Conservation (phyloP, 2,113 vertebrate species). For the Equus quagga region DNA sequence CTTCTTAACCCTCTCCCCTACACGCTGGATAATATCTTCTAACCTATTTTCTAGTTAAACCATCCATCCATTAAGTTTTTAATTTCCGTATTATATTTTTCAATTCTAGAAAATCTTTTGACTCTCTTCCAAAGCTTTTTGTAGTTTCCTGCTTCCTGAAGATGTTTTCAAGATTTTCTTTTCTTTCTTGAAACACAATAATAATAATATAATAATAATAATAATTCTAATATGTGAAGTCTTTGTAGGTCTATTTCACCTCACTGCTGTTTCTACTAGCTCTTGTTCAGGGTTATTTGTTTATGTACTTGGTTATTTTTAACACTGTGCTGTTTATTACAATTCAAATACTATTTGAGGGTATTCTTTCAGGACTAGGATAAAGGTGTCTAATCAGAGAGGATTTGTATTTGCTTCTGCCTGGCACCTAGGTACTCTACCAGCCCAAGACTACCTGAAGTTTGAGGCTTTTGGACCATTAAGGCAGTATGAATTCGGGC, state of each 20-base stretch:
- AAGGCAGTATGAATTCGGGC: neutral
- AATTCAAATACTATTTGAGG: neutral
- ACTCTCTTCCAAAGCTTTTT: neutral
- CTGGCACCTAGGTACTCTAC: neutral
- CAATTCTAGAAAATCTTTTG: conserved; percentile 18
- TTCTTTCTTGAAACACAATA: neutral
- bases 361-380: neutral
- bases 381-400: neutral
- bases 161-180: neutral
- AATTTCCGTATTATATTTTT: conserved; percentile 24
- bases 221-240: conserved; percentile 23
- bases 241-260: neutral
- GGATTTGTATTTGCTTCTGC: neutral
- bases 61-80: neutral
- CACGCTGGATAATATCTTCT: neutral
- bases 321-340: neutral
- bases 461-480: neutral
- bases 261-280: neutral
- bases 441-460: neutral
- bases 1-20: neutral
- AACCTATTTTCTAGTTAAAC: conserved; percentile 5
- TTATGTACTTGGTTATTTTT: neutral
- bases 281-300: neutral
- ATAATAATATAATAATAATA: no score
- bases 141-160: neutral